Conservation (phyloP, 2,797 vertebrate genomes). For the Loris lydekkerianus region DNA sequence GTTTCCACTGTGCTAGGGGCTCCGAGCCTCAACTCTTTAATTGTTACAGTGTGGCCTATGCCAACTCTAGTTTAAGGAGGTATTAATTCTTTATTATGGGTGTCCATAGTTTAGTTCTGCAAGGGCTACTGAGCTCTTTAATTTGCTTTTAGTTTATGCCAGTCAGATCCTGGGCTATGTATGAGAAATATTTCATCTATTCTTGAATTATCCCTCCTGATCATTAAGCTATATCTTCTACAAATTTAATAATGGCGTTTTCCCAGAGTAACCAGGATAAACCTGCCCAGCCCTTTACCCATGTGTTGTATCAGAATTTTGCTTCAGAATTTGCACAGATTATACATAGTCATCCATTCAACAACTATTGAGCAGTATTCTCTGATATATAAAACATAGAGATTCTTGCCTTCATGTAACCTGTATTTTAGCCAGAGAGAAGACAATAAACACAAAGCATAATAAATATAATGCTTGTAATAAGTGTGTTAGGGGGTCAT, state of each 20-base stretch:
- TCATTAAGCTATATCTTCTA: background rate
- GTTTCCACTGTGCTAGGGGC: too few relatives aligned
- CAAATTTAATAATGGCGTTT: background rate
- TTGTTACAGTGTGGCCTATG: background rate
- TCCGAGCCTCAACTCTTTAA: background rate
- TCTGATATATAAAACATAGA: background rate
- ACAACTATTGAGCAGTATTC: background rate
- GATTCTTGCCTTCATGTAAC: background rate
- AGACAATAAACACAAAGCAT: background rate
- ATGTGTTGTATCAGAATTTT: background rate
- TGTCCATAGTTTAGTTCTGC: constrained; percentile 19
- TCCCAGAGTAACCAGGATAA: background rate
- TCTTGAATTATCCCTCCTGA: constrained; percentile 18
- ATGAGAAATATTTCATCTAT: constrained; percentile 60
- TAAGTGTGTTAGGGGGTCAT: background rate
- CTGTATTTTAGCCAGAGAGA: background rate
- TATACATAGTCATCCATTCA: background rate
- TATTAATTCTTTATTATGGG: constrained; percentile 19
- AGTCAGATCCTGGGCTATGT: background rate
- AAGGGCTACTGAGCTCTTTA: background rate
- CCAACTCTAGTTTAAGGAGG: background rate
- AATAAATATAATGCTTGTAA: background rate
- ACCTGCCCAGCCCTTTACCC: background rate
- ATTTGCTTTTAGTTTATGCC: constrained; percentile 37
- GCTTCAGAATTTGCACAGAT: background rate